A percentile compares a stretch with the other conserved stretches of the same genome.
These are phyloP conservation scores for Anguilla pacifica DNA, from an alignment of 2,797 vertebrate genomes.

Conservation along the genomic window DNA sequence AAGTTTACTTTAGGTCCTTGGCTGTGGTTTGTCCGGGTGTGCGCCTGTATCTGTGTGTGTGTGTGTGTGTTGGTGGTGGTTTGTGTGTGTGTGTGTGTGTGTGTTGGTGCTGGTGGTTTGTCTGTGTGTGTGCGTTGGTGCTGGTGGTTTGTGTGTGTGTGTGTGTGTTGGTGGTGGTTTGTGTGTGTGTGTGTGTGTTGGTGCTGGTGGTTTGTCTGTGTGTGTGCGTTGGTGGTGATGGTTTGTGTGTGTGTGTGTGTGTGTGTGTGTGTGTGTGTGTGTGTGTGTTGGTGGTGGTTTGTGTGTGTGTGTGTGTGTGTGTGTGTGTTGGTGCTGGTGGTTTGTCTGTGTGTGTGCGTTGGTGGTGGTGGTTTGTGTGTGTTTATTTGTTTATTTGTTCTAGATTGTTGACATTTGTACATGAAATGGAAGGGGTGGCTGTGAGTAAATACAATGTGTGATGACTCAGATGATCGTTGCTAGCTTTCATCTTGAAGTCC, in stretches of 20 bases:
- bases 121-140: not conserved
- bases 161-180: constrained; percentile 26
- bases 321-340: too few relatives aligned
- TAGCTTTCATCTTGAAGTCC: not conserved
- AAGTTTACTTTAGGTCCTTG: not conserved
- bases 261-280: too few relatives aligned
- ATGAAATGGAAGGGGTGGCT: not conserved
- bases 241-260: not conserved
- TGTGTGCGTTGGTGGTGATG: constrained; percentile 27
- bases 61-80: constrained; percentile 24
- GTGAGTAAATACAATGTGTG: not conserved
- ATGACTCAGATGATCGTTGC: not conserved
- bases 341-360: too few relatives aligned
- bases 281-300: too few relatives aligned
- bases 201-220: not conserved
- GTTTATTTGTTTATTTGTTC: not conserved
- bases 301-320: too few relatives aligned
- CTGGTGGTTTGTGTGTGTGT: not conserved
- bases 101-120: constrained; percentile 14
- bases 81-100: constrained; percentile 18
- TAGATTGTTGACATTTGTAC: not conserved
- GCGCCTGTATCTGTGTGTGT: not conserved
- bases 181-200: not conserved
- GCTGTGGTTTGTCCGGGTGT: not conserved
- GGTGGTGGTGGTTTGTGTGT: too few relatives aligned